Evolutionary conservation across 2,113 vertebrate genomes (phyloP), one percentile per base, ranked within the genome.

Genomic region (Cinclus mexicanus): DNA sequence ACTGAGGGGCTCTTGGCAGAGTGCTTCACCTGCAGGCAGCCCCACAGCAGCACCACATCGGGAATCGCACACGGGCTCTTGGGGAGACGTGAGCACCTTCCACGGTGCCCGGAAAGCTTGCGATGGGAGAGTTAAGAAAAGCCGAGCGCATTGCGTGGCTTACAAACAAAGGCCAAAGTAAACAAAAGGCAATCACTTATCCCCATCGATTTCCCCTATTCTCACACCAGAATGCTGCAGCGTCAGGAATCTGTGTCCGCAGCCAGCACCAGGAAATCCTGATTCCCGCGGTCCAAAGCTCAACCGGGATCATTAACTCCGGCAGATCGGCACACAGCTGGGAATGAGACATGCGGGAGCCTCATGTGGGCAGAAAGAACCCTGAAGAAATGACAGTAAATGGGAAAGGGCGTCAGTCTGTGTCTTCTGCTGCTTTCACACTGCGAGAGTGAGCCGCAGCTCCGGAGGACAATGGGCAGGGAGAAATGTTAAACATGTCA

Each of bases 191-290:
- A 71, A 50, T 94, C 94, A 94, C 68, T 95, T 92, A 89, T 87
- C 89, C 80, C 70, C 94, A 95, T 90, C 4, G 0, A 56, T 96
- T 97, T 97, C 94, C 95, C 94, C 55, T 92, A 87, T 96, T 97
- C 95, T 96, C 95, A 97, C 94, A 96, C 52, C 1, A 2, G 1
- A 84, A 49, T 17, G 64, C 86, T 95, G 86, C 92, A 93, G 79
- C 4, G 14, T 91, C 92, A 93, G 90, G 87, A 95, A 94, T 96
- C 80, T 75, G 29, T 61, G 65, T 56, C 52, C 16, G 12, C 82
- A 88, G 79, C 76, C 94, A 94, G 64, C 74, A 84, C 67, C 94
- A 97, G 94, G 95, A 97, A 96, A 97, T 96, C 96, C 95, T 96
- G 95, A 89, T 68, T 92, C 50, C 71, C 0, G 7, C 46, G 35